Evolutionary conservation across 2,888 invertebrate species (phyloP).

Genomic region (Odontocolon sp.): DNA sequence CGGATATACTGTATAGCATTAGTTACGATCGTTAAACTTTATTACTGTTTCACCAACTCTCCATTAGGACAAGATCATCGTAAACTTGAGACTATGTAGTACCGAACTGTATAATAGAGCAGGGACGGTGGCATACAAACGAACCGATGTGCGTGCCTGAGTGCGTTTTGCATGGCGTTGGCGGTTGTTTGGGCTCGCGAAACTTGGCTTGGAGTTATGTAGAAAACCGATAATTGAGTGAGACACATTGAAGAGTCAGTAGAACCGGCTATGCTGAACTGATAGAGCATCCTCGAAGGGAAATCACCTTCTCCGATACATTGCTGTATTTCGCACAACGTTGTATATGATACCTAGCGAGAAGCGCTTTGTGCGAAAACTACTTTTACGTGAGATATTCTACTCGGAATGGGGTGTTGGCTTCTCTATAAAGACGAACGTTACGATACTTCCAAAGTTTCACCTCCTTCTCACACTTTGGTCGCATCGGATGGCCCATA

Average conservation of each 20-base stretch:
- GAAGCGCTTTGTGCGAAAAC: constrained; percentile 15
- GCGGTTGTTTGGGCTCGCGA: neutral
- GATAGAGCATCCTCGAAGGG: neutral
- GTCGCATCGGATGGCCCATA: neutral
- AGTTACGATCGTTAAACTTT: constrained; percentile 56
- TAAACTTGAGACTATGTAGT: constrained; percentile 40
- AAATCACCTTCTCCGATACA: constrained; percentile 12
- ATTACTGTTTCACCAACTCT: constrained; percentile 54
- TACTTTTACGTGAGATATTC: constrained; percentile 11
- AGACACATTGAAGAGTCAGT: constrained; percentile 53
- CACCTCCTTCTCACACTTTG: neutral
- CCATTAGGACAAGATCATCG: constrained; percentile 58
- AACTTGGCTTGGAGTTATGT: constrained; percentile 31
- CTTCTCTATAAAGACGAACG: constrained; percentile 36
- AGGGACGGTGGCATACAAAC: constrained; percentile 6
- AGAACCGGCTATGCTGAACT: neutral
- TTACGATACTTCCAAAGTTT: constrained; percentile 25
- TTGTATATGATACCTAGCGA: neutral
- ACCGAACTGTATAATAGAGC: neutral
- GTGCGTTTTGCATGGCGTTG: constrained; percentile 32
- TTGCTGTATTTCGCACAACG: neutral
- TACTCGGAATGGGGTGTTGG: constrained; percentile 25
- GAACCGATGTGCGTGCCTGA: constrained; percentile 26
- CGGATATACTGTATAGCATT: constrained; percentile 16
- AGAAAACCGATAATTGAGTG: constrained; percentile 53